Conservation (phyloP, 2,888 invertebrate genomes). For the Camptogramma bilineatum region DNA sequence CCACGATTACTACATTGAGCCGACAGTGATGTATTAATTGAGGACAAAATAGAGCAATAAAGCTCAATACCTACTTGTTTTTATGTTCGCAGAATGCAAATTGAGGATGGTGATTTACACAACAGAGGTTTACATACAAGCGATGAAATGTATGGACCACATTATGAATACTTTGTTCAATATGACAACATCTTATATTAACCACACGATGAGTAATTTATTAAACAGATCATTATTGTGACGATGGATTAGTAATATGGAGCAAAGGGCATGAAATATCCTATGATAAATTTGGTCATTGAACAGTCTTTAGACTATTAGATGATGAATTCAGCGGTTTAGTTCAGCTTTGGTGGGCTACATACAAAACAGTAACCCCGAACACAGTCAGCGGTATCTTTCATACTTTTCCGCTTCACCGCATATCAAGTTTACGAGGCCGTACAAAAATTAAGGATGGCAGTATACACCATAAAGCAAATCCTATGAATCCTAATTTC, state of each 20-base stretch:
- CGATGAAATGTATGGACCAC: not conserved
- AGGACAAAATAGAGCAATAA: conserved; percentile 40
- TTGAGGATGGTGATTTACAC: conserved; percentile 11
- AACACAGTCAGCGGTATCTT: not conserved
- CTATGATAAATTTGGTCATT: too few species aligned
- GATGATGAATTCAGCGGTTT: too few species aligned
- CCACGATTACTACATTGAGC: conserved; percentile 43
- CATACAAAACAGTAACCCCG: not conserved
- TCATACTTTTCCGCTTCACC: not conserved
- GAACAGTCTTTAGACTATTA: too few species aligned
- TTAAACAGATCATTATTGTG: not conserved
- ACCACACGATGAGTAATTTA: not conserved
- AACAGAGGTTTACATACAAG: not conserved
- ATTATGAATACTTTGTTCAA: not conserved
- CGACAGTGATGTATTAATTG: conserved; percentile 42
- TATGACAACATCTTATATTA: too few species aligned
- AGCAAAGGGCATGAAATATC: too few species aligned
- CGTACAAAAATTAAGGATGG: conserved; percentile 21
- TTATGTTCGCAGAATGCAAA: conserved; percentile 12
- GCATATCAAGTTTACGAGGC: not conserved
- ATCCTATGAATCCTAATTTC: conserved; percentile 54
- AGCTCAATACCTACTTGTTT: conserved; percentile 22
- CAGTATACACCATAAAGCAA: conserved; percentile 36
- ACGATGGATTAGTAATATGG: too few species aligned
- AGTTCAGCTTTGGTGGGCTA: not conserved